phyloP scores from a whole-genome alignment of 2,888 invertebrate genomes.

The Hybos culiciformis region DNA sequence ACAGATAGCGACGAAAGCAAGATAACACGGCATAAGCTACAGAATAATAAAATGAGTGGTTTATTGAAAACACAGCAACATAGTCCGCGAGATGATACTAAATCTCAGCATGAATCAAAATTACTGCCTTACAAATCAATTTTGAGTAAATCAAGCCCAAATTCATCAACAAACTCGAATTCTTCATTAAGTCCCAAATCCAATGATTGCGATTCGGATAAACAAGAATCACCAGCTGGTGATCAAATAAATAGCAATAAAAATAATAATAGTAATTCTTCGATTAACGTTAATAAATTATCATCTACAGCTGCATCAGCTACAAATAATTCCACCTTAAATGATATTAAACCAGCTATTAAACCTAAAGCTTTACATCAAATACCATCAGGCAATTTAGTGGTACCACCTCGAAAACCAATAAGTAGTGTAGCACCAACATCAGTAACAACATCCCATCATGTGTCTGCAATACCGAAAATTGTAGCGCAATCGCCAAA shows the following conservation, averaged over 20 bases:
- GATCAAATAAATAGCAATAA: no score
- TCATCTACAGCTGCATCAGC: neutral
- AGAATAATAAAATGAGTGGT: constrained; percentile 13
- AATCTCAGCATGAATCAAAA: constrained; percentile 72
- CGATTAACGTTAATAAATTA: constrained; percentile 29
- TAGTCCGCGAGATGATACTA: constrained; percentile 17
- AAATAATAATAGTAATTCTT: constrained; percentile 42
- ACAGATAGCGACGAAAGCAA: constrained; percentile 43
- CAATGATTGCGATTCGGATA: constrained; percentile 22
- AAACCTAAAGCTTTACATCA: constrained; percentile 33
- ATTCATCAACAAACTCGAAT: constrained; percentile 2
- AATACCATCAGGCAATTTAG: constrained; percentile 26
- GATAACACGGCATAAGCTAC: constrained; percentile 32
- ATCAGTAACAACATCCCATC: constrained; percentile 45
- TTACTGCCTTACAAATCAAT: constrained; percentile 78
- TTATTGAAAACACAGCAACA: constrained; percentile 18
- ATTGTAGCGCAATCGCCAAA: constrained; percentile 34
- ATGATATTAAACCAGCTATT: constrained; percentile 21
- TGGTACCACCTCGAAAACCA: constrained; percentile 54
- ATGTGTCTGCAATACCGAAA: constrained; percentile 31
- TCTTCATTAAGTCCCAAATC: constrained; percentile 10
- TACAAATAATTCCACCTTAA: neutral
- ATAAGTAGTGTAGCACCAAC: constrained; percentile 77
- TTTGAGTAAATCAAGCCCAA: constrained; percentile 20
- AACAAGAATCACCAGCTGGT: no score